phyloP scores from a whole-genome alignment of 1,140 invertebrate species.

The Plodia interpunctella region DNA sequence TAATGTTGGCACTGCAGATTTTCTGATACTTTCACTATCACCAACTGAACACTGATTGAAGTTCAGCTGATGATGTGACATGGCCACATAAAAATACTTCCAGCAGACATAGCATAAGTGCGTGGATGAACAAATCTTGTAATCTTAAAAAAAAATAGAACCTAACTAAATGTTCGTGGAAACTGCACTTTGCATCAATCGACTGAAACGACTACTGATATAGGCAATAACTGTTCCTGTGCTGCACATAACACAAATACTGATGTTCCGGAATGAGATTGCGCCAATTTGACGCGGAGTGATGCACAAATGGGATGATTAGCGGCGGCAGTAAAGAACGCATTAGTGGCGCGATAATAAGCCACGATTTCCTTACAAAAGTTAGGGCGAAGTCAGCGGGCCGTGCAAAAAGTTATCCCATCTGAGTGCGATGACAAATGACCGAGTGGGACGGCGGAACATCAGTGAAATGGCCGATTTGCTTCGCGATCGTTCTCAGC shows the following conservation, averaged over 20 bases:
- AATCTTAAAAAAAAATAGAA: too few species aligned
- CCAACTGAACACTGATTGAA: too few species aligned
- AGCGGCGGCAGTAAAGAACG: conserved; percentile 27
- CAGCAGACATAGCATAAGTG: too few species aligned
- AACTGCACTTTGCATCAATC: too few species aligned
- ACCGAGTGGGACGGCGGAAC: conserved; percentile 34
- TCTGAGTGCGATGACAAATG: conserved; percentile 67
- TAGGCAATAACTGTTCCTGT: neutral
- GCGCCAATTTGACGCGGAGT: conserved; percentile 9
- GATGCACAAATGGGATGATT: conserved; percentile 30
- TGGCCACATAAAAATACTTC: too few species aligned
- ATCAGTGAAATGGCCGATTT: conserved; percentile 63
- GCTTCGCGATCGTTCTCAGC: conserved; percentile 44
- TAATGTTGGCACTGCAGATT: too few species aligned
- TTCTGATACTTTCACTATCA: too few species aligned
- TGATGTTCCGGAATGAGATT: conserved; percentile 13
- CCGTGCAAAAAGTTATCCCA: conserved; percentile 67
- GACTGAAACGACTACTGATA: too few species aligned
- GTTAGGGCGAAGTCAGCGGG: conserved; percentile 56
- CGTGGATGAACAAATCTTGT: too few species aligned
- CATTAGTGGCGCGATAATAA: conserved; percentile 50
- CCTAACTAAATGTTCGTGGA: too few species aligned
- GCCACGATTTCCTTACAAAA: conserved; percentile 52
- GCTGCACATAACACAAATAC: neutral
- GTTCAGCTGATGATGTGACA: too few species aligned